Base-by-base conservation (phyloP, 2,888 invertebrate genomes). In the Pachydiplax longipennis region DNA sequence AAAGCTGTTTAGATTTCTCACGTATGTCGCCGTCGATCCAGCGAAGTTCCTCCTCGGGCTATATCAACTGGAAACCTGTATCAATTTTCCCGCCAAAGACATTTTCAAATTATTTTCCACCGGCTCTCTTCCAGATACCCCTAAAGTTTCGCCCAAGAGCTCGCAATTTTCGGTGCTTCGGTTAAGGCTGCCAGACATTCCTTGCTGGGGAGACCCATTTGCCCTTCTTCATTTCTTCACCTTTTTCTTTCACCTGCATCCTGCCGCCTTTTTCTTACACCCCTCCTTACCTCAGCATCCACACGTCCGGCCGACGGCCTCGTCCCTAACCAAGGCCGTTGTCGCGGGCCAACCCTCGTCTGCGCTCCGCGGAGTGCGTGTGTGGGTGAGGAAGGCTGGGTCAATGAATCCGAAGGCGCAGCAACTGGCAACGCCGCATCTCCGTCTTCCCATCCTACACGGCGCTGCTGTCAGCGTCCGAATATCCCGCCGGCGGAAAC, bases 311-410 rank as follows among this genome's bases (percentile, higher is more conserved):
- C 83, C 58, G 87, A 61, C 83, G 87, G 87, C 87, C 87, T 87
- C 87, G 87, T 37, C 87, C 61, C 22, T 18, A 22, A 87, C 87
- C 87, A 87, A 87, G 87, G 87, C 87, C 87, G 87, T 87, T 87
- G 87, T 61, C 61, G 61, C 87, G 87, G 87, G 40, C 87, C 87
- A 61, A 58, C 61, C 87, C 83, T 61, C 40, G 87, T 87, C 87
- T 65, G 87, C 61, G 61, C 87, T 87, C 37, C 65, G 58, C 61
- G 65, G 87, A 22, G 58, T 61, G 87, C 87, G 35, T 87, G 87
- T 87, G 87, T 87, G 87, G 87, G 87, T 87, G 87, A 87, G 87
- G 87, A 87, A 65, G 87, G 87, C 87, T 87, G 87, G 87, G 87
- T 87, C 87, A 87, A 87, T 87, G 87, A 87, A 87, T 87, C 87